Evolutionary conservation across 2,888 invertebrate species (phyloP).

Genomic region (Lydus trimaculatus): DNA sequence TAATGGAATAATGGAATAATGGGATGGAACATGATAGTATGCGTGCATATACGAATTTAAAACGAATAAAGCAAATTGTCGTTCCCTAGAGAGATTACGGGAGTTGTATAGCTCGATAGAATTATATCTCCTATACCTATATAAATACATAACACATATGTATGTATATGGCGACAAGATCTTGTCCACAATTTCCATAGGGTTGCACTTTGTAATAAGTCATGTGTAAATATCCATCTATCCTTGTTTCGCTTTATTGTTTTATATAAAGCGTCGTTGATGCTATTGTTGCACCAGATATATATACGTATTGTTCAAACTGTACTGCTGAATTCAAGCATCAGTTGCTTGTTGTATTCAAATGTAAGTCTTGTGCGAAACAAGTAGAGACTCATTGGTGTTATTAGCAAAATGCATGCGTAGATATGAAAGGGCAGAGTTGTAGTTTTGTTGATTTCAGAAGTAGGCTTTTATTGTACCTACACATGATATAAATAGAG

Average conservation of each 20-base stretch:
- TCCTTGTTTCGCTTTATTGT: not conserved
- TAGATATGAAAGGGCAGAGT: not conserved
- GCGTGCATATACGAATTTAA: not conserved
- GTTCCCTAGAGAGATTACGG: not conserved
- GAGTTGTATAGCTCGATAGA: not conserved
- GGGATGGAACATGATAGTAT: not conserved
- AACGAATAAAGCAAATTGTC: not conserved
- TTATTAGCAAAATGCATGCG: constrained; percentile 3
- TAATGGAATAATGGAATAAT: not conserved
- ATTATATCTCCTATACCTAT: not conserved
- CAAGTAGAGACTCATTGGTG: constrained; percentile 4
- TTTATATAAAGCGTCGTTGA: constrained; percentile 2
- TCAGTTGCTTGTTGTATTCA: constrained; percentile 1
- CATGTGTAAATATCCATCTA: constrained; percentile 24
- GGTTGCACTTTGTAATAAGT: constrained; percentile 32
- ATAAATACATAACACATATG: too few relatives aligned
- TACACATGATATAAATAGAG: not conserved
- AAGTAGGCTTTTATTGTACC: not conserved
- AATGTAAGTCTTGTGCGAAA: not conserved
- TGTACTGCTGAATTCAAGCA: not conserved
- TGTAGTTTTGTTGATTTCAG: not conserved
- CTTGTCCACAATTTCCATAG: constrained; percentile 23
- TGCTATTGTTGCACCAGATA: not conserved
- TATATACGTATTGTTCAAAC: not conserved
- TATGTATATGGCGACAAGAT: not conserved